Percentiles rank a stretch among this genome's conserved stretches.
Evolutionary conservation across 2,888 invertebrate species (phyloP).

Genomic region (Uropetala carovei): DNA sequence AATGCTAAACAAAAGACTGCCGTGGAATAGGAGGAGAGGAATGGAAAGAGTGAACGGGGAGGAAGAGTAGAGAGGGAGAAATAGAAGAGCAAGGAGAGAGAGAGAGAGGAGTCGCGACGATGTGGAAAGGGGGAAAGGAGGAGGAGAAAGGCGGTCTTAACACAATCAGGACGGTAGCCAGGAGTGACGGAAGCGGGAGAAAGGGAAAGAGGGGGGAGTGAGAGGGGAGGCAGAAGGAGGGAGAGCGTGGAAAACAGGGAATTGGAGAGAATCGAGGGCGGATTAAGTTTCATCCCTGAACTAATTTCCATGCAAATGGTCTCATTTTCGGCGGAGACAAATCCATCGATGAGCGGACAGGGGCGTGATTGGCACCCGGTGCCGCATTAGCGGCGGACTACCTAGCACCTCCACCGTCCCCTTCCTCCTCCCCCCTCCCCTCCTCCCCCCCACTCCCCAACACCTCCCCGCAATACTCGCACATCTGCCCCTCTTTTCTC

Average conservation of each 20-base stretch:
- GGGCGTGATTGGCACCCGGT: conserved; percentile 57
- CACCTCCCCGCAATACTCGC: background rate
- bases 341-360: conserved; percentile 62
- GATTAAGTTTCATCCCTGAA: conserved; percentile 64
- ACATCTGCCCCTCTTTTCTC: background rate
- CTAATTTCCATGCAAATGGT: conserved; percentile 64
- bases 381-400: conserved; percentile 48
- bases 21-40: background rate
- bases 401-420: background rate
- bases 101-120: background rate
- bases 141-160: background rate
- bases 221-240: background rate
- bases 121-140: background rate
- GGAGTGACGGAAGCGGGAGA: background rate
- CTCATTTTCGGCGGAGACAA: conserved; percentile 62
- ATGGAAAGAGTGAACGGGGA: background rate
- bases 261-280: conserved; percentile 52
- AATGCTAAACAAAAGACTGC: conserved; percentile 59
- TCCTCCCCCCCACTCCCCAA: background rate
- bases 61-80: background rate
- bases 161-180: background rate
- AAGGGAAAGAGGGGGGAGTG: background rate
- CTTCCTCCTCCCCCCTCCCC: background rate
- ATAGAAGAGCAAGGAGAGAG: background rate
- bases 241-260: background rate